These are phyloP conservation scores for Euzetes globulus DNA, from an alignment of 2,888 invertebrate genomes.

Conservation along the genomic window DNA sequence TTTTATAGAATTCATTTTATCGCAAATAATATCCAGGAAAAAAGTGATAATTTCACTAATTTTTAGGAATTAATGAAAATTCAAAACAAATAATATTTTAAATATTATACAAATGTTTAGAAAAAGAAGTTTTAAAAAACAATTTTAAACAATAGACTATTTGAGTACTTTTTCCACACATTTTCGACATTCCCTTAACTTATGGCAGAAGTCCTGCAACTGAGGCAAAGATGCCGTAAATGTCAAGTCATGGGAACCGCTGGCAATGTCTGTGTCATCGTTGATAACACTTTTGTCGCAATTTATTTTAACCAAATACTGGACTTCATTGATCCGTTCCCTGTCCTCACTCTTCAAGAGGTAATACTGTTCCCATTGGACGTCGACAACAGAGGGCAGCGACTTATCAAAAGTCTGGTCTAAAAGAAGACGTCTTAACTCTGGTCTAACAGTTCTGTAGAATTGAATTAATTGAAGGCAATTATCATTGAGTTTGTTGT, in stretches of 20 bases:
- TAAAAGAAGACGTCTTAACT: not conserved
- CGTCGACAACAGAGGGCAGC: not conserved
- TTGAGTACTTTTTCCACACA: not conserved
- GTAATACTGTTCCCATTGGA: not conserved
- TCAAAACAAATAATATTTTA: too few species aligned
- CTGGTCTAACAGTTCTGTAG: not conserved
- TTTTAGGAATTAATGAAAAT: too few species aligned
- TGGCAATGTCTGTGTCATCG: not conserved
- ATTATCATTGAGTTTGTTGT: not conserved
- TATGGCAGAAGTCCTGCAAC: conserved; percentile 8
- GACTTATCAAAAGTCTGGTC: not conserved
- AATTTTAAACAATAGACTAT: not conserved
- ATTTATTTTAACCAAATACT: not conserved
- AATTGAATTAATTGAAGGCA: not conserved
- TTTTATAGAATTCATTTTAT: too few species aligned
- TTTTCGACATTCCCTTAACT: not conserved
- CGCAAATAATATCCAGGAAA: too few species aligned
- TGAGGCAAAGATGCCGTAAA: not conserved
- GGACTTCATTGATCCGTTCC: not conserved
- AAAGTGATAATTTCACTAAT: too few species aligned
- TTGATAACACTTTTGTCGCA: not conserved
- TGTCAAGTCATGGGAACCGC: not conserved
- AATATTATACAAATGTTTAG: too few species aligned
- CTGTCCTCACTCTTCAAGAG: not conserved
- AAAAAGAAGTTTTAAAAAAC: not conserved